Evolutionary conservation across 2,888 invertebrate species (phyloP).

Genomic region (Hemicrepidius hirtus): DNA sequence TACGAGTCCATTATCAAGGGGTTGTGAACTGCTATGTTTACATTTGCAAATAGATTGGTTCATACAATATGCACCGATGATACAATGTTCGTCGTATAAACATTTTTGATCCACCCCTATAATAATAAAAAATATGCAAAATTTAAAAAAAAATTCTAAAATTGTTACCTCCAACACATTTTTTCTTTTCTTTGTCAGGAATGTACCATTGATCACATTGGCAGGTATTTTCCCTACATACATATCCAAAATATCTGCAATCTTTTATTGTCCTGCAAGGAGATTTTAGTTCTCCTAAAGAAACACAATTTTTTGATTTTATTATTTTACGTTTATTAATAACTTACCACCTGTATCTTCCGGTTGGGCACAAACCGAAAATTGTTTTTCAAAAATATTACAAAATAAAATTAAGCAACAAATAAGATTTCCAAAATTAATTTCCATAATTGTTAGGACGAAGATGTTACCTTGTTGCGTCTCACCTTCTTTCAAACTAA

Average conservation of each 20-base stretch:
- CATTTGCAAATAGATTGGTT: conserved; percentile 68
- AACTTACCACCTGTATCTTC: conserved; percentile 7
- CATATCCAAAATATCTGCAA: conserved; percentile 67
- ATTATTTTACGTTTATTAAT: background rate
- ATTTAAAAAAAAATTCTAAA: conserved; percentile 1
- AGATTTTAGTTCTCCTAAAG: conserved; percentile 61
- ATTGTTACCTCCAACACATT: conserved; percentile 67
- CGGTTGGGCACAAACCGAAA: background rate
- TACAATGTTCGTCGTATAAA: conserved; percentile 70
- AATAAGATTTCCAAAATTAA: conserved; percentile 22
- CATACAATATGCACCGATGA: conserved; percentile 70
- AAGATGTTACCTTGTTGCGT: background rate
- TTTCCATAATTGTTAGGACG: conserved; percentile 10
- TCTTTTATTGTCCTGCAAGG: conserved; percentile 60
- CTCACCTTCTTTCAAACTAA: conserved; percentile 26
- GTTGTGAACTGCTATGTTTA: conserved; percentile 63
- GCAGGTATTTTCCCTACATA: conserved; percentile 68
- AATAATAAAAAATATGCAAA: conserved; percentile 1
- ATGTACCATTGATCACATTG: conserved; percentile 66
- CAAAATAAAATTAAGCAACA: conserved; percentile 19
- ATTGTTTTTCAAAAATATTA: conserved; percentile 11
- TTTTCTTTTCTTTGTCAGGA: conserved; percentile 63
- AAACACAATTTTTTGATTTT: background rate
- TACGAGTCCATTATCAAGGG: conserved; percentile 63
- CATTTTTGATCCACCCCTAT: conserved; percentile 68